phyloP scores from a whole-genome alignment of 2,888 invertebrate genomes.

The Macaria liturata region DNA sequence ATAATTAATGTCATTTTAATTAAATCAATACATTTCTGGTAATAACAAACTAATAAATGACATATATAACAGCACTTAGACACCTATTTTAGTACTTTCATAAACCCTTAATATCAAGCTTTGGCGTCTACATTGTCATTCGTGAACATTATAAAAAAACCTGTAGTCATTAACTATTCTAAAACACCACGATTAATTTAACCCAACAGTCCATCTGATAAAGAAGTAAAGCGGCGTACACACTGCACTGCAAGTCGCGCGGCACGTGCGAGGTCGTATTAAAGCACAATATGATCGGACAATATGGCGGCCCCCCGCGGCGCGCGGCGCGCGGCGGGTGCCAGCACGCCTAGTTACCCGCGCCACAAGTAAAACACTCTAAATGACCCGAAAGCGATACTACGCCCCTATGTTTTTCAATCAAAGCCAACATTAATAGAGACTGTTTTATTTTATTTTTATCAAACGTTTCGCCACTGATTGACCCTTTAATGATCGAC shows the following conservation, averaged over 20 bases:
- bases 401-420: slow-evolving; percentile 34
- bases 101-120: too few species aligned
- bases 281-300: too few species aligned
- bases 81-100: too few species aligned
- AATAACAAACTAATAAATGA: too few species aligned
- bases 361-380: slow-evolving; percentile 42
- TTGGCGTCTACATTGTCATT: too few species aligned
- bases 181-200: neutral
- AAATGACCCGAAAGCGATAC: slow-evolving; percentile 35
- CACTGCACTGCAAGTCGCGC: slow-evolving; percentile 43
- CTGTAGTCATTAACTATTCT: too few species aligned
- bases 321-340: slow-evolving; percentile 49
- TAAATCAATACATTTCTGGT: too few species aligned
- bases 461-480: slow-evolving; percentile 14
- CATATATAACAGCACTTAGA: too few species aligned
- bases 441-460: slow-evolving; percentile 13
- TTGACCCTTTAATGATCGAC: slow-evolving; percentile 12
- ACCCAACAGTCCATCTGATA: too few species aligned
- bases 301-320: slow-evolving; percentile 60
- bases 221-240: slow-evolving; percentile 46
- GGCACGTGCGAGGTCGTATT: slow-evolving; percentile 50
- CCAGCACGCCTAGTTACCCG: slow-evolving; percentile 33
- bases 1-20: too few species aligned
- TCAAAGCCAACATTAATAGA: slow-evolving; percentile 27
- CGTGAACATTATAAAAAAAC: too few species aligned